phyloP scores from a whole-genome alignment of 2,113 vertebrate species.

The Gnathonemus longibarbis region DNA sequence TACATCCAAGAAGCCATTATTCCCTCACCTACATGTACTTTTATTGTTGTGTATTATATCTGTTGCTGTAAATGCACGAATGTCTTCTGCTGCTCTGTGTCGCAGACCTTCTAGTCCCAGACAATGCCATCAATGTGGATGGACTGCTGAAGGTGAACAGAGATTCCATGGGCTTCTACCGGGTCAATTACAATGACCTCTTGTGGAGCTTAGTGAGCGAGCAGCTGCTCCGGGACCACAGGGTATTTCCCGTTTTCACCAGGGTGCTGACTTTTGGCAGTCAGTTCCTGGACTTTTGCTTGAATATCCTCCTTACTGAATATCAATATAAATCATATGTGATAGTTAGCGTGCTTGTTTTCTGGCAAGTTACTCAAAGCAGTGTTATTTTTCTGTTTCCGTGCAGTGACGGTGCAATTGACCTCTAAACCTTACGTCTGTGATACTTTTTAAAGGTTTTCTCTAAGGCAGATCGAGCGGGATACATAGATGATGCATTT shows the following conservation, averaged over 20 bases:
- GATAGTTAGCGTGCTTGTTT: not conserved
- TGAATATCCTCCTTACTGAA: not conserved
- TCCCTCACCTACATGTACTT: conserved; percentile 10
- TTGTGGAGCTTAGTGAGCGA: conserved; percentile 61
- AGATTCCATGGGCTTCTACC: conserved; percentile 83
- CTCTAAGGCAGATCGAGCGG: conserved; percentile 60
- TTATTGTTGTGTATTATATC: conserved; percentile 52
- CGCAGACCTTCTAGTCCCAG: not conserved
- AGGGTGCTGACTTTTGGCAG: not conserved
- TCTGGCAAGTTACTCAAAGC: not conserved
- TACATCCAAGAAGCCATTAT: not conserved
- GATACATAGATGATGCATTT: conserved; percentile 71
- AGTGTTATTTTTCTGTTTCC: not conserved
- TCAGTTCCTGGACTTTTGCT: not conserved
- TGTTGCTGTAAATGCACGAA: conserved; percentile 21
- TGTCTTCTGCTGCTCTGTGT: not conserved
- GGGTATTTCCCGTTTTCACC: conserved; percentile 46
- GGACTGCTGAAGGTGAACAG: conserved; percentile 72
- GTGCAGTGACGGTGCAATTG: not conserved
- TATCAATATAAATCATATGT: not conserved
- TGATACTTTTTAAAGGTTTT: conserved; percentile 47
- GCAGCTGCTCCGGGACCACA: conserved; percentile 45
- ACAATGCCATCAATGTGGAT: conserved; percentile 19
- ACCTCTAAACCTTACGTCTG: not conserved
- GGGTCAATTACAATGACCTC: conserved; percentile 72